phyloP scores from a whole-genome alignment of 2,888 invertebrate genomes.

The Elgonia sp. region DNA sequence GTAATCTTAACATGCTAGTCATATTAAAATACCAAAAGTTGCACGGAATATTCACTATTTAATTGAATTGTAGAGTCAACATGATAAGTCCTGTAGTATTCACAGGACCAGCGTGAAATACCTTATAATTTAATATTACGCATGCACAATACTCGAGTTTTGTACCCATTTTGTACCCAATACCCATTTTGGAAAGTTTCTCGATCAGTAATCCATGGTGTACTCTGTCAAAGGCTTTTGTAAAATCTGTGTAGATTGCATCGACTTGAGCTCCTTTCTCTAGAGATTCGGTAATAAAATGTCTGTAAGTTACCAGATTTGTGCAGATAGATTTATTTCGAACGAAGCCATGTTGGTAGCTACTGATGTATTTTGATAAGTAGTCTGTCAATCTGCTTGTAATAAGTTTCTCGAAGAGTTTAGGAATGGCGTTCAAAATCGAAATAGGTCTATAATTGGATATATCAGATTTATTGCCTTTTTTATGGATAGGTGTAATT shows the following conservation, averaged over 20 bases:
- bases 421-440: slow-evolving; percentile 35
- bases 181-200: no score
- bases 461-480: slow-evolving; percentile 2
- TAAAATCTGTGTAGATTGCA: background rate
- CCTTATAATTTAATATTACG: no score
- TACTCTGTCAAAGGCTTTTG: slow-evolving; percentile 1
- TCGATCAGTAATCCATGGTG: background rate
- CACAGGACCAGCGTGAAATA: no score
- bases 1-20: no score
- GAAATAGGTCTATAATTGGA: slow-evolving; percentile 22
- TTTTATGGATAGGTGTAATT: slow-evolving; percentile 11
- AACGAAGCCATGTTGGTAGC: background rate
- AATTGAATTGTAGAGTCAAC: no score
- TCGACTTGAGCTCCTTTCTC: background rate
- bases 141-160: no score
- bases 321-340: background rate
- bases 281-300: background rate
- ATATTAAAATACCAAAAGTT: no score
- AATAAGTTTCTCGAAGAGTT: slow-evolving; percentile 30
- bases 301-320: background rate
- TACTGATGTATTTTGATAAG: no score
- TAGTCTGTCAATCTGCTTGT: background rate
- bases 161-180: no score
- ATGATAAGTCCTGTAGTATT: no score
- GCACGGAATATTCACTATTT: no score